These are phyloP conservation scores for Dasypus novemcinctus DNA, from an alignment of 2,113 vertebrate species.

Conservation along the genomic window DNA sequence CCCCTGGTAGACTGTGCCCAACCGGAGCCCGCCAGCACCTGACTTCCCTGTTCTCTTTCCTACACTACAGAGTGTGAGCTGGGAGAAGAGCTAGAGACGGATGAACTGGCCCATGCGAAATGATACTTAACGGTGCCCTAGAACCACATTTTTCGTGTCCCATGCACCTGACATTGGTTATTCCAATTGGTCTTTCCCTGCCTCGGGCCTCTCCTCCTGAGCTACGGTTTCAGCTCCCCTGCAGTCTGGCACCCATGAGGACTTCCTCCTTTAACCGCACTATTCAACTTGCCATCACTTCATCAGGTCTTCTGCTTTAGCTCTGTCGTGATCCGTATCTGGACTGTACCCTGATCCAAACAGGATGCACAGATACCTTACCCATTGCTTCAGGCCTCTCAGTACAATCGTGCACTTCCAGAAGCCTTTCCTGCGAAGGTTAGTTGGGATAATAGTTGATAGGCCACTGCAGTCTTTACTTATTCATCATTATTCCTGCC, in stretches of 20 bases:
- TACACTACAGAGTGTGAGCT: background rate
- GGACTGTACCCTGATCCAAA: background rate
- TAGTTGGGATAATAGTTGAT: background rate
- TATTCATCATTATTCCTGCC: background rate
- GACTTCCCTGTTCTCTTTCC: background rate
- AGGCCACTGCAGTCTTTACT: background rate
- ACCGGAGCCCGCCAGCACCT: background rate
- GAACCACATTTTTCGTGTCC: background rate
- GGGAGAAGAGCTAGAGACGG: background rate
- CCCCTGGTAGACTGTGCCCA: fast-evolving
- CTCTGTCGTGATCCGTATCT: fast-evolving
- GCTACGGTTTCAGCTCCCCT: background rate
- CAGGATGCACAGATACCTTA: background rate
- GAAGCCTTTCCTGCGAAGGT: background rate
- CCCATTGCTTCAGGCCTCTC: background rate
- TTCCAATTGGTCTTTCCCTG: background rate
- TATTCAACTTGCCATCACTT: background rate
- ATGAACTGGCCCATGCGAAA: background rate
- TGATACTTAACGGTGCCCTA: too few species aligned
- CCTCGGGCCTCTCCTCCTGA: background rate
- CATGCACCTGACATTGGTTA: fast-evolving
- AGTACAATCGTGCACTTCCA: background rate
- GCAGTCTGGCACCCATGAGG: background rate
- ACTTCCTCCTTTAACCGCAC: background rate
- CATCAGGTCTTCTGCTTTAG: background rate